Evolutionary conservation across 2,888 invertebrate genomes (phyloP), one percentile per base, ranked within the genome.

Genomic region (Tryphoninae sp.): DNA sequence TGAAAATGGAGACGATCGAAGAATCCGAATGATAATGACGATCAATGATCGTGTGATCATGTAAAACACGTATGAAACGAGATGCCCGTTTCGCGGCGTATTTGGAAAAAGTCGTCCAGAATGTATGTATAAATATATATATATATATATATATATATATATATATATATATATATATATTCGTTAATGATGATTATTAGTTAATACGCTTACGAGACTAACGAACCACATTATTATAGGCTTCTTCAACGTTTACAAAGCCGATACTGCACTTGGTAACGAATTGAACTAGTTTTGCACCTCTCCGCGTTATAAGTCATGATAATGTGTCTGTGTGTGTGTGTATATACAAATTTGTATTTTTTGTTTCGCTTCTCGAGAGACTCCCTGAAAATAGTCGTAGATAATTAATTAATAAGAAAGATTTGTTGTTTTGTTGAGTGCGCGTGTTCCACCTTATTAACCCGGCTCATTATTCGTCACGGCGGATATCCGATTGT

Each of bases 261-360:
- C 86, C 87, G 86, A 88, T 86, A 86, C 86, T 87, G 88, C 89
- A 86, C 87, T 86, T 87, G 87, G 89, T 89, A 88, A 89, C 88
- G 86, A 89, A 88, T 89, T 89, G 86, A 89, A 89, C 89, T 89
- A 88, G 88, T 88, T 87, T 89, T 86, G 87, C 88, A 88, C 87
- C 86, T 87, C 86, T 86, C 86, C 78, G 83, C 84, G 68, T 82
- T 80, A 86, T 72, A 71, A 62, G 49, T 74, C 51, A 64, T 65
- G 23, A 81, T 74, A 79, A 76, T 85, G 77, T 77, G 84, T 85
- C 78, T 88, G 33, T 33, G 2, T 26, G 26, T 26, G 2, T 26
- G 26, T 26, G 2, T 26, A 89, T 88, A 73, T 89, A 89, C 88
- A 89, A 84, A 84, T 86, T 53, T 55, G 65, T 65, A 61, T 16